These are phyloP conservation scores for Drosophila setosimentum DNA, from an alignment of 2,888 invertebrate genomes.

Conservation along the genomic window DNA sequence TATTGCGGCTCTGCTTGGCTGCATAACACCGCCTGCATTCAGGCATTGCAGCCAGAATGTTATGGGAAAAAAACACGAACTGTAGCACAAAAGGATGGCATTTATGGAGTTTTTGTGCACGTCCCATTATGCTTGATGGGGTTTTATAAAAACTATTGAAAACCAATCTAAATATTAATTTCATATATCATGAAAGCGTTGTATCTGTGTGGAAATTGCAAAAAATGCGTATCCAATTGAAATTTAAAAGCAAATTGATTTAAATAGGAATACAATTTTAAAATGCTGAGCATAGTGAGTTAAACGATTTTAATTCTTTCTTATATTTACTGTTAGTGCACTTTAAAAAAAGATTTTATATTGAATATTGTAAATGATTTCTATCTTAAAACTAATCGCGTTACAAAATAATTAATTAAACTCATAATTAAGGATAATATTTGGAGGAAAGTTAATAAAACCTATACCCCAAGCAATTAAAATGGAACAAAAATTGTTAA, in stretches of 20 bases:
- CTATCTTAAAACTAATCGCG: background rate
- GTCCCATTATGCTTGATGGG: constrained; percentile 46
- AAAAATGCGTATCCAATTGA: constrained; percentile 8
- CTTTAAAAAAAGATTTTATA: background rate
- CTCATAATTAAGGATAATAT: background rate
- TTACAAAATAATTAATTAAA: background rate
- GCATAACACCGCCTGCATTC: constrained; percentile 58
- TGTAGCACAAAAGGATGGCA: background rate
- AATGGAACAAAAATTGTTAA: background rate
- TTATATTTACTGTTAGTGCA: background rate
- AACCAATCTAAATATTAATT: constrained; percentile 80
- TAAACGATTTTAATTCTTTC: background rate
- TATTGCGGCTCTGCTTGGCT: constrained; percentile 73
- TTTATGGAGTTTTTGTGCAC: constrained; percentile 15
- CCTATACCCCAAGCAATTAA: too few species aligned
- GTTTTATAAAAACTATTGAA: constrained; percentile 68
- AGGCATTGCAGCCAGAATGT: constrained; percentile 16
- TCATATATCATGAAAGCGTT: constrained; percentile 58
- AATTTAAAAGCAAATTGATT: background rate
- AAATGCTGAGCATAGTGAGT: background rate
- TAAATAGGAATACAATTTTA: background rate
- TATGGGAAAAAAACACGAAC: background rate
- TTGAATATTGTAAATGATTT: background rate
- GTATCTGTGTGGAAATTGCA: constrained; percentile 32
- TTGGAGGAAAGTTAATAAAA: background rate